Base-by-base conservation (phyloP, 53 echinoderm and acorn worm species). In the Paelopatides confundens region DNA sequence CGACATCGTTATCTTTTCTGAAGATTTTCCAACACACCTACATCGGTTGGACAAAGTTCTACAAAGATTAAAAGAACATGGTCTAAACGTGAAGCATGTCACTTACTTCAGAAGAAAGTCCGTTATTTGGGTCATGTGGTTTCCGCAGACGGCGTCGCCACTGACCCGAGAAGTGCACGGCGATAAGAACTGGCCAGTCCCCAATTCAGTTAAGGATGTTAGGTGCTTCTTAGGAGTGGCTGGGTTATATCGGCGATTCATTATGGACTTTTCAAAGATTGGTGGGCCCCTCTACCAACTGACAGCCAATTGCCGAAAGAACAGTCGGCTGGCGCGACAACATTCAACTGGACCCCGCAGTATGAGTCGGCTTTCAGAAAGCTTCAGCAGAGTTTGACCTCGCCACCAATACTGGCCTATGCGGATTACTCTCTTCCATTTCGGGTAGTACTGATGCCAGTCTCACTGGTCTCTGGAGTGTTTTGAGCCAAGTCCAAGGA, bases 401-500 rank as follows among this genome's bases (percentile, higher is more conserved):
- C 87, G 17, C 88, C 92, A 23, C 92, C 92, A 4, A 63, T 92
- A 1, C 88, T 92, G 5, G 92, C 83, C 4, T 54, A 88, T 65
- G 84, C 88, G 0, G 85, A 85, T 74, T 88, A 76, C 77, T 13
- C 64, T 14, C 37, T 50, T 38, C 88, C 92, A 28, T 92, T 92
- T 49, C 31, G 77, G 32, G 40, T 92, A n/a, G n/a, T 71, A 92
- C 92, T 26, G 92, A 92, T 76, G 92, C 92, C n/a, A 92, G 92
- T 53, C 83, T 82, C 63, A 65, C 48, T 3, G 88, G 92, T 15
- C 67, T 92, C 31, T 88, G 92, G 18, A 88, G 85, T 0, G 85
- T 92, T 0, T 63, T 92, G 4, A 69, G 85, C 0, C 92, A 92
- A 43, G 38, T 33, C 0, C 71, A 82, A 64, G 65, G 49, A 33